A percentile compares a stretch with the other conserved stretches of the same genome.
These are phyloP conservation scores for Lutraria lutraria DNA, from an alignment of 2,888 invertebrate genomes.

Conservation along the genomic window DNA sequence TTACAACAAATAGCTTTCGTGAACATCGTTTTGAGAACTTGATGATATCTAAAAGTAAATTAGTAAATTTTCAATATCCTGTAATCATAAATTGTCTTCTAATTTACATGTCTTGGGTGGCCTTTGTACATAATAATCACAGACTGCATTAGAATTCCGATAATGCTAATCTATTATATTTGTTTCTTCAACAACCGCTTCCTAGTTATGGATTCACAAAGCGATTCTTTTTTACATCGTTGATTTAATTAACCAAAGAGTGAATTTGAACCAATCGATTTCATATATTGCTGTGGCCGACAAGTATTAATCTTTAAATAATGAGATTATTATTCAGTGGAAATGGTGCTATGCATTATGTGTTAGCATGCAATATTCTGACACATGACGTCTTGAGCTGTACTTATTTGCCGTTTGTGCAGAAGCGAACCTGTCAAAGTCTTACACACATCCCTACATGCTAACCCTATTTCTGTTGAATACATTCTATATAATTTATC, in stretches of 20 bases:
- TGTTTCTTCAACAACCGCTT: not conserved
- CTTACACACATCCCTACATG: no score
- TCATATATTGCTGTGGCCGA: not conserved
- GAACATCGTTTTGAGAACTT: no score
- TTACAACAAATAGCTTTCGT: no score
- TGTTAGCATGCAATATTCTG: not conserved
- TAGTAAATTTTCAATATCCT: not conserved
- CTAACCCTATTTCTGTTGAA: no score
- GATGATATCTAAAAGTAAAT: no score
- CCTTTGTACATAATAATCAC: not conserved
- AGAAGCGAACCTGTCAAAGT: no score
- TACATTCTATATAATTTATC: no score
- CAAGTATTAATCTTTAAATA: slow-evolving; percentile 1
- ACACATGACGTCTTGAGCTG: not conserved
- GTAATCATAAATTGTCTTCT: not conserved
- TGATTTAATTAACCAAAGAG: slow-evolving; percentile 8
- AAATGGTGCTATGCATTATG: not conserved
- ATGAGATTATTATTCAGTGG: not conserved
- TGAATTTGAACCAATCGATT: not conserved
- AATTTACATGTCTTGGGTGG: not conserved
- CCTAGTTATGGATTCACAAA: slow-evolving; percentile 5
- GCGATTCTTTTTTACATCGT: not conserved
- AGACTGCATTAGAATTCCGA: not conserved
- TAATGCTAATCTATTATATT: not conserved
- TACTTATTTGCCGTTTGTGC: no score